Evolutionary conservation across 2,113 vertebrate genomes (phyloP), one percentile per base, ranked within the genome.

Genomic region (Albula goreensis): DNA sequence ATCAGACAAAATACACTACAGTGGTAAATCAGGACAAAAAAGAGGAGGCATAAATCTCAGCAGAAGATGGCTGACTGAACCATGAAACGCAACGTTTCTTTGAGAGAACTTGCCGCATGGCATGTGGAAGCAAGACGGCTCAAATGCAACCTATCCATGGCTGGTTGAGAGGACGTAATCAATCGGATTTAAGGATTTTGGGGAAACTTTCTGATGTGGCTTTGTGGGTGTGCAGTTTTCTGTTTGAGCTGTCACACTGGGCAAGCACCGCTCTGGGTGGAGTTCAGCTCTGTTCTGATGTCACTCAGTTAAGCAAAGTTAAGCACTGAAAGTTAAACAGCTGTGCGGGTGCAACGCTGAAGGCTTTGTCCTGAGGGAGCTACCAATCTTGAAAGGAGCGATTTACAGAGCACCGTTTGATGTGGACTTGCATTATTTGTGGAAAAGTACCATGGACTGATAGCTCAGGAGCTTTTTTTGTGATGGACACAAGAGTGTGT

Each of bases 321-420:
- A 31, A 8, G 8, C 22, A 22, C n/a, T 74, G 10, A 25, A 74
- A n/a, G 70, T 74, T 74, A 74, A 74, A 74, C 70, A n/a, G n/a
- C 25, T 74, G 19, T 8, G 17, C 10, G 70, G 70, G n/a, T 31
- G 70, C 10, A n/a, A 74, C 31, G 70, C 31, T 31, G 17, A 74
- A 74, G 22, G 70, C 70, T 31, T 31, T 74, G 70, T 74, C 70
- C 70, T 74, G 70, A 31, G 70, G 70, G 70, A 74, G 70, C 70
- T 9, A 74, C n/a, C 25, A 10, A 22, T 74, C 70, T 74, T 74
- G 25, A 74, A 74, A 74, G 70, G n/a, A 31, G 70, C 19, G 70
- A 74, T 74, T 74, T 74, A 74, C 17, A 22, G n/a, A 31, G n/a
- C 31, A 8, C 70, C 31, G 70, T 74, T 74, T 74, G 70, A 74